These are phyloP conservation scores for Petaurus breviceps DNA, from an alignment of 2,113 vertebrate genomes.

Conservation along the genomic window DNA sequence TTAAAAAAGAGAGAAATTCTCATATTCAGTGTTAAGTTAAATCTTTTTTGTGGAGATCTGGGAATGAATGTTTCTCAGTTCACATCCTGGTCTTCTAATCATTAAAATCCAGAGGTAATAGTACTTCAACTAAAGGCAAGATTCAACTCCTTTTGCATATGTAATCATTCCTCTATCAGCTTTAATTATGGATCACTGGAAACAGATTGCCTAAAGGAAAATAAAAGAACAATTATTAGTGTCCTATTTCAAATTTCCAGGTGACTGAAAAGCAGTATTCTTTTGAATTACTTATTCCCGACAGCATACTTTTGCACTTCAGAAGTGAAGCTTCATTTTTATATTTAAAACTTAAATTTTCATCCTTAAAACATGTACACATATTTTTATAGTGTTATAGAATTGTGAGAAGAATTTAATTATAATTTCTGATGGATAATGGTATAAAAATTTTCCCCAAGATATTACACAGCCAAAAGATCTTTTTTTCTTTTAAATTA, in stretches of 20 bases:
- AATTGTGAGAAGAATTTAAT: slow-evolving; percentile 14
- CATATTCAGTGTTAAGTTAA: slow-evolving; percentile 26
- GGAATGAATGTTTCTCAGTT: slow-evolving; percentile 41
- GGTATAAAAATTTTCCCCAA: background rate
- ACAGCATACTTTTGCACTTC: background rate
- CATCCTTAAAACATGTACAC: background rate
- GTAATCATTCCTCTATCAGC: slow-evolving; percentile 35
- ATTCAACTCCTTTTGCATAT: slow-evolving; percentile 44
- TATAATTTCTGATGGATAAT: background rate
- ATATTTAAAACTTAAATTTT: slow-evolving; percentile 6
- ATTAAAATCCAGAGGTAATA: slow-evolving; percentile 42
- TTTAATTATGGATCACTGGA: slow-evolving; percentile 60
- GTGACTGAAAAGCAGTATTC: background rate
- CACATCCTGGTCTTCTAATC: slow-evolving; percentile 26
- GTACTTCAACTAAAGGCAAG: slow-evolving; percentile 50
- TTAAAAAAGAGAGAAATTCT: slow-evolving; percentile 34
- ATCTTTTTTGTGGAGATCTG: slow-evolving; percentile 35
- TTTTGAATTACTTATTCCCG: slow-evolving; percentile 7
- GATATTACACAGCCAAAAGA: slow-evolving; percentile 15
- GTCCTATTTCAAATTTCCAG: slow-evolving; percentile 24
- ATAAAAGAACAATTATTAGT: slow-evolving; percentile 38
- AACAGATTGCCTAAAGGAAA: slow-evolving; percentile 51
- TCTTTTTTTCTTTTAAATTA: background rate
- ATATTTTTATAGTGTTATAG: background rate
- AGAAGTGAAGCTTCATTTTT: slow-evolving; percentile 34